These are phyloP conservation scores for Ochropleura plecta DNA, from an alignment of 2,888 invertebrate genomes.

Conservation along the genomic window DNA sequence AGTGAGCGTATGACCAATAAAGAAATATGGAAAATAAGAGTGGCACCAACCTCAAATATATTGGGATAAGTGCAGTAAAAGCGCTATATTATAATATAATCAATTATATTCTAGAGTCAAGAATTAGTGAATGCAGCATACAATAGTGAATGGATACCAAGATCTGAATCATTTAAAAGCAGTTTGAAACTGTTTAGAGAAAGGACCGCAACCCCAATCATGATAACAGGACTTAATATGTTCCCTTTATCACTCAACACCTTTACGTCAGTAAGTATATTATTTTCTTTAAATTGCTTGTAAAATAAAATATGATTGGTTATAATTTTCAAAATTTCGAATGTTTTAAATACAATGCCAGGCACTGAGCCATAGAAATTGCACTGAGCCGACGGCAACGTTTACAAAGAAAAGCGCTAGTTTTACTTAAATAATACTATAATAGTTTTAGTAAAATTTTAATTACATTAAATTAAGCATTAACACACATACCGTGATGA, in stretches of 20 bases:
- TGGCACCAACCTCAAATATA: not conserved
- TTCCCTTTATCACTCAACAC: constrained; percentile 78
- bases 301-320: too few relatives aligned
- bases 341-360: too few relatives aligned
- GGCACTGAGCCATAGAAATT: too few relatives aligned
- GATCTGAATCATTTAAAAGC: constrained; percentile 75
- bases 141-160: constrained; percentile 78
- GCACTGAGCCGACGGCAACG: too few relatives aligned
- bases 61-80: not conserved
- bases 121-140: constrained; percentile 78
- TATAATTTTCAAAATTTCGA: too few relatives aligned
- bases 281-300: not conserved
- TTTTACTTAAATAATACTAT: not conserved
- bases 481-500: not conserved
- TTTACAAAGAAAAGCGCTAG: not conserved
- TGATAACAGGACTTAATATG: constrained; percentile 76
- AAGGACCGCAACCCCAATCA: constrained; percentile 74
- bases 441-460: not conserved
- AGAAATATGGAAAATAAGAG: too few relatives aligned
- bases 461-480: not conserved
- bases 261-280: constrained; percentile 75
- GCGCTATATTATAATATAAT: too few relatives aligned
- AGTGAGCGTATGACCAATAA: not conserved
- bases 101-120: constrained; percentile 73
- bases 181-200: constrained; percentile 76